phyloP scores from a whole-genome alignment of 1,140 invertebrate species.

The Drosophila murphyi region DNA sequence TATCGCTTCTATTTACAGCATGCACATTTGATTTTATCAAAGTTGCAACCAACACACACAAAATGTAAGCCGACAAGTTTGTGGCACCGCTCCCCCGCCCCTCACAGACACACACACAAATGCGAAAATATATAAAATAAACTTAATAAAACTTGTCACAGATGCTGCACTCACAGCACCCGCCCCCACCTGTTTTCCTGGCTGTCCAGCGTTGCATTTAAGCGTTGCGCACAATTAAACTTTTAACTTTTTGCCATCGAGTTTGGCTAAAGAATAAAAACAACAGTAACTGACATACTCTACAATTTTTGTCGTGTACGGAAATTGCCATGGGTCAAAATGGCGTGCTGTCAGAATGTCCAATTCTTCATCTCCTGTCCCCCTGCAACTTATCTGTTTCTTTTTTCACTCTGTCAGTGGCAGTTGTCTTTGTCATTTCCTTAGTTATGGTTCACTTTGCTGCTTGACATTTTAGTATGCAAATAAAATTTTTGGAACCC shows the following conservation, averaged over 20 bases:
- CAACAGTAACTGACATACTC: conserved; percentile 34
- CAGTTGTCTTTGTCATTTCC: conserved; percentile 46
- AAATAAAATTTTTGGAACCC: conserved; percentile 53
- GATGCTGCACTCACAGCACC: conserved; percentile 54
- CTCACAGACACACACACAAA: conserved; percentile 35
- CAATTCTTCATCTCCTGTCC: background rate
- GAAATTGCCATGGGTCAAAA: conserved; percentile 78
- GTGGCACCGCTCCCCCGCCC: conserved; percentile 41
- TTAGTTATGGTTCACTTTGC: conserved; percentile 40
- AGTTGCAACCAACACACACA: conserved; percentile 21
- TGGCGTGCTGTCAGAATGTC: conserved; percentile 42
- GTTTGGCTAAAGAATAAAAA: conserved; percentile 45
- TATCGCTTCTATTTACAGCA: conserved; percentile 18
- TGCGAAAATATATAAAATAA: conserved; percentile 72
- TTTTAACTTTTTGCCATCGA: conserved; percentile 74
- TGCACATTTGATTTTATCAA: conserved; percentile 57
- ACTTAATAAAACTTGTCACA: conserved; percentile 83
- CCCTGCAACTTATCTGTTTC: background rate
- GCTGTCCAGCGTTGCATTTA: conserved; percentile 44
- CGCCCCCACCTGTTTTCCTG: conserved; percentile 1
- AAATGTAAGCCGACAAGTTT: conserved; percentile 49
- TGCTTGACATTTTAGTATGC: conserved; percentile 47
- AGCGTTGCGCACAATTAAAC: conserved; percentile 81
- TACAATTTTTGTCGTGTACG: conserved; percentile 74
- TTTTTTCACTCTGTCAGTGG: conserved; percentile 21